Evolutionary conservation across 1,140 invertebrate species (phyloP).

Genomic region (Bombus confusus): DNA sequence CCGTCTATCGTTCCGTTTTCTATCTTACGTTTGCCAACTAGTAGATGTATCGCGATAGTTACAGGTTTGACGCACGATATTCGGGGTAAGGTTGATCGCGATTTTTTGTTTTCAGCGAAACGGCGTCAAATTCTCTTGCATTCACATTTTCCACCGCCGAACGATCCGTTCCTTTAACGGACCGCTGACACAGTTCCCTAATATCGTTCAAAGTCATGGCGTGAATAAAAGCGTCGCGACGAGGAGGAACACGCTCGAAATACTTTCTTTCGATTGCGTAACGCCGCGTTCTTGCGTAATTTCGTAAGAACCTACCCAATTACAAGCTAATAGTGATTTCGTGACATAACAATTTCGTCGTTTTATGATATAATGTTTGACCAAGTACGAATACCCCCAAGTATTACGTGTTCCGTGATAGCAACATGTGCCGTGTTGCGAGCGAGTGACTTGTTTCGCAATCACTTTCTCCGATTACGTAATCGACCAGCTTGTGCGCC

Average conservation of each 20-base stretch:
- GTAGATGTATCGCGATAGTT: too few relatives aligned
- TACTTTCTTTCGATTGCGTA: neutral
- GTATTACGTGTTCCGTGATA: conserved; percentile 27
- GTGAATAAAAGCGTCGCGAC: neutral
- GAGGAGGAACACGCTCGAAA: neutral
- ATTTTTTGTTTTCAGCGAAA: neutral
- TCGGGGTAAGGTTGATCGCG: neutral
- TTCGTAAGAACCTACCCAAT: neutral
- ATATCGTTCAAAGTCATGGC: conserved; percentile 39
- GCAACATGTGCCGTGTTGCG: neutral
- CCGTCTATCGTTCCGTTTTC: too few relatives aligned
- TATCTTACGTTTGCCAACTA: too few relatives aligned
- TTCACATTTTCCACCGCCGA: neutral
- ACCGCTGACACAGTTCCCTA: conserved; percentile 40
- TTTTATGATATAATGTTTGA: conserved; percentile 45
- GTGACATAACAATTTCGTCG: conserved; percentile 60
- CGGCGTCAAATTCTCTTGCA: neutral
- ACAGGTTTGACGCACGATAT: too few relatives aligned
- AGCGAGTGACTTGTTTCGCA: conserved; percentile 68
- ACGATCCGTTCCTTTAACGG: neutral
- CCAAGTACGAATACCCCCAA: neutral
- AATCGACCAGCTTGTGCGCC: conserved; percentile 75
- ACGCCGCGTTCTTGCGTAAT: neutral
- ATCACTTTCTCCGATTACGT: conserved; percentile 79
- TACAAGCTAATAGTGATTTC: conserved; percentile 15